Evolutionary conservation across 2,113 vertebrate genomes (phyloP).

Genomic region (Podiceps cristatus): DNA sequence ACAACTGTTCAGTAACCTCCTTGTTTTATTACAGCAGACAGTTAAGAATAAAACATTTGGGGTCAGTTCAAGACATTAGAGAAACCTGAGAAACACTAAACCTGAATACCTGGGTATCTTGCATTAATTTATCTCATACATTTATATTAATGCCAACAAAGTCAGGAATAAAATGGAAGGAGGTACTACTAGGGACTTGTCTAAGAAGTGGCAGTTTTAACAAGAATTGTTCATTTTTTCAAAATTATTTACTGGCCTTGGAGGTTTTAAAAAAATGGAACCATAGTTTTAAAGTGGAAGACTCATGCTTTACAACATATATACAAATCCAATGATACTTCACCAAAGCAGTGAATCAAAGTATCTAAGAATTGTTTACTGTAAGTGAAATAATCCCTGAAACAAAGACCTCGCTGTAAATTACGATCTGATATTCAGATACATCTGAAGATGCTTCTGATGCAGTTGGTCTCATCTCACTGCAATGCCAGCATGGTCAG

Average conservation of each 20-base stretch:
- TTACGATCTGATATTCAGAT: not conserved
- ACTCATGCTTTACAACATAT: not conserved
- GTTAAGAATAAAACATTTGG: not conserved
- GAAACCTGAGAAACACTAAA: not conserved
- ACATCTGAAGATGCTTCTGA: not conserved
- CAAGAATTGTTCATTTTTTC: not conserved
- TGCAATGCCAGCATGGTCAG: not conserved
- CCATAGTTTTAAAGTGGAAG: not conserved
- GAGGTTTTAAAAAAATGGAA: not conserved
- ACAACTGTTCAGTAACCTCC: not conserved
- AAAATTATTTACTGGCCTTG: not conserved
- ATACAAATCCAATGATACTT: not conserved
- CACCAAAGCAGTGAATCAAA: not conserved
- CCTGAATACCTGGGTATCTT: not conserved
- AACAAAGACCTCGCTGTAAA: not conserved
- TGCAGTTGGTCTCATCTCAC: not conserved
- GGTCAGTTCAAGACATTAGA: not conserved
- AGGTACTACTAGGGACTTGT: not conserved
- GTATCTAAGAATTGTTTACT: not conserved
- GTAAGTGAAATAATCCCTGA: not conserved
- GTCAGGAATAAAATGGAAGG: not conserved
- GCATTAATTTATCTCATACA: not conserved
- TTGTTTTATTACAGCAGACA: not conserved
- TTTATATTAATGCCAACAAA: not conserved
- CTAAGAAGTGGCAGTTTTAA: not conserved